These are phyloP conservation scores for Teleiodes luculella DNA, from an alignment of 2,888 invertebrate species.

Conservation along the genomic window DNA sequence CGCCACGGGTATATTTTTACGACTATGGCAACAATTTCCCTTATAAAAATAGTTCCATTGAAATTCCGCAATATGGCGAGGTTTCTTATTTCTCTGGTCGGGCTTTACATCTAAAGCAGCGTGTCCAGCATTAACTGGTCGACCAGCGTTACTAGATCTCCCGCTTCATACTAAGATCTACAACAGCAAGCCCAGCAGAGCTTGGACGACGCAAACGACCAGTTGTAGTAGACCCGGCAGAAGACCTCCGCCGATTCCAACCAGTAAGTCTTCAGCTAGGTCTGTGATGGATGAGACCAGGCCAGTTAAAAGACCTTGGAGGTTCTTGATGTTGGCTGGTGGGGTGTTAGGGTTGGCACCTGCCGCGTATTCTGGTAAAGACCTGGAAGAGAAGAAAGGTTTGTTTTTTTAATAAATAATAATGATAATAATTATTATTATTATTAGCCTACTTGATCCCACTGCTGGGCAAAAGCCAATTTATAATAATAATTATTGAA, in stretches of 20 bases:
- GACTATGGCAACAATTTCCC: too few relatives aligned
- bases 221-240: slow-evolving; percentile 60
- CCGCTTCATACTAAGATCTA: slow-evolving; percentile 25
- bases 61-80: too few relatives aligned
- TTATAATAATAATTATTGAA: too few relatives aligned
- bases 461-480: too few relatives aligned
- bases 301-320: slow-evolving; percentile 53
- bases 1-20: too few relatives aligned
- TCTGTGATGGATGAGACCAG: slow-evolving; percentile 51
- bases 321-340: slow-evolving; percentile 39
- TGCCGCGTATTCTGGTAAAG: slow-evolving; percentile 59
- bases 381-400: slow-evolving; percentile 23
- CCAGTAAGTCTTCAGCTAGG: slow-evolving; percentile 55
- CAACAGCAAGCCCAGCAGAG: slow-evolving; percentile 49
- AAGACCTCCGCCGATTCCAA: slow-evolving; percentile 58
- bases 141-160: background rate
- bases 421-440: too few relatives aligned
- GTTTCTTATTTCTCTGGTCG: too few relatives aligned
- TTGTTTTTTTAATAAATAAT: background rate
- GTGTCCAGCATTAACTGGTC: too few relatives aligned
- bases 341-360: slow-evolving; percentile 62
- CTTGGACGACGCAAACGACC: slow-evolving; percentile 55
- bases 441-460: too few relatives aligned
- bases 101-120: too few relatives aligned
- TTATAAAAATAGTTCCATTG: too few relatives aligned